Conservation (phyloP, 53 echinoderm and acorn worm species). For the Stichopus horrens region DNA sequence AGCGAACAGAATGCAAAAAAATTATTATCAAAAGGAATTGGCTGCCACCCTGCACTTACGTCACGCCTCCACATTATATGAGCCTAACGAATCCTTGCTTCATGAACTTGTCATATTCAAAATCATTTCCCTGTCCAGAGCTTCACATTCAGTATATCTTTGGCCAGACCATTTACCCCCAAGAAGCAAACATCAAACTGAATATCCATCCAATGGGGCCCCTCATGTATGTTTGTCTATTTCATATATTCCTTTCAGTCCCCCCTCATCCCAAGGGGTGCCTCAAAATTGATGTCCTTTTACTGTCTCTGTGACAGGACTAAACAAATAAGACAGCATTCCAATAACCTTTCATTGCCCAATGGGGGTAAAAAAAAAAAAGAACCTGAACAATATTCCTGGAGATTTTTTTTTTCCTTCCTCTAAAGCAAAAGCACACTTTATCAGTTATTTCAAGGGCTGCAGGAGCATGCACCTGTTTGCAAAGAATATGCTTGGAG, state of each 20-base stretch:
- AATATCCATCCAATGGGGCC: neutral
- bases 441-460: slow-evolving; percentile 2
- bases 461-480: slow-evolving; percentile 17
- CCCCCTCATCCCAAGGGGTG: slow-evolving; percentile 12
- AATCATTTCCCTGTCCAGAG: neutral
- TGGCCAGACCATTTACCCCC: neutral
- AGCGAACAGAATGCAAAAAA: too few species aligned
- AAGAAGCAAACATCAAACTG: neutral
- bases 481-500: neutral
- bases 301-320: slow-evolving; percentile 27
- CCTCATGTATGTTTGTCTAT: slow-evolving; percentile 5
- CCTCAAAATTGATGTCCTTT: slow-evolving; percentile 29
- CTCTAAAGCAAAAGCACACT: slow-evolving; percentile 11
- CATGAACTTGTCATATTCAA: too few species aligned
- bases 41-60: too few species aligned
- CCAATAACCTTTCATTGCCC: slow-evolving; percentile 41
- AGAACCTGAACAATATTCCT: slow-evolving; percentile 17
- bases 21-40: too few species aligned
- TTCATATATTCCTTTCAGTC: neutral
- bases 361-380: slow-evolving; percentile 20
- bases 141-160: neutral
- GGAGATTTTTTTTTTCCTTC: neutral
- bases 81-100: too few species aligned
- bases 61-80: too few species aligned
- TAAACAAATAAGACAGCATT: slow-evolving; percentile 44